These are phyloP conservation scores for Tokudaia tokunoshimensis DNA, from an alignment of 2,797 vertebrate genomes.

Conservation along the genomic window DNA sequence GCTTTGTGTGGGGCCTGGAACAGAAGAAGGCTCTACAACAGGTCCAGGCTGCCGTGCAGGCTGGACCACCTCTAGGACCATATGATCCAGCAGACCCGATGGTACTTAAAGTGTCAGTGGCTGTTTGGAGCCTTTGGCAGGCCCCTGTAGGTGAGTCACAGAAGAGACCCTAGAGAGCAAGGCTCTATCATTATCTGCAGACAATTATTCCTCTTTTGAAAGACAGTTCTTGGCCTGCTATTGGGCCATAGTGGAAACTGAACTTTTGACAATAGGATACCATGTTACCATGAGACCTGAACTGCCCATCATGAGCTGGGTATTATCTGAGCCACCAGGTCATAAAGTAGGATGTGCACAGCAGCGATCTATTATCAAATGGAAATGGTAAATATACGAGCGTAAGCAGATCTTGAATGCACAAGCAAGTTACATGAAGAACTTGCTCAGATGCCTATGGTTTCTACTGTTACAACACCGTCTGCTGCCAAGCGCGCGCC, in stretches of 20 bases:
- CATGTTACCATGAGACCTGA: background rate
- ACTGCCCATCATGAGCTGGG: too few relatives aligned
- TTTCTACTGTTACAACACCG: background rate
- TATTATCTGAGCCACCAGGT: background rate
- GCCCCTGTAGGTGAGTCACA: background rate
- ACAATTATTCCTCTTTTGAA: background rate
- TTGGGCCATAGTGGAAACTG: background rate
- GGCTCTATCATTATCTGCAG: background rate
- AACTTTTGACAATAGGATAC: background rate
- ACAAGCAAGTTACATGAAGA: background rate
- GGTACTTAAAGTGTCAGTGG: background rate
- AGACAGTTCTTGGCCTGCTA: background rate
- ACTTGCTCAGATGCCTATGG: background rate
- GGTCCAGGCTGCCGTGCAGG: background rate
- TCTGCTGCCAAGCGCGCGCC: background rate
- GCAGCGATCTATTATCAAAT: background rate
- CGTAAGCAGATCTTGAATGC: background rate
- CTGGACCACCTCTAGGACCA: background rate
- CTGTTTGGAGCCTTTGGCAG: background rate
- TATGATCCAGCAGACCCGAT: background rate
- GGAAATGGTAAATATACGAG: background rate
- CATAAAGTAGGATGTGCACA: too few relatives aligned
- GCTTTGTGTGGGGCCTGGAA: background rate
- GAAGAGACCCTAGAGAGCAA: background rate
- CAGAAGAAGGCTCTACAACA: background rate